phyloP scores from a whole-genome alignment of 2,888 invertebrate species.

The Lysandra bellargus region DNA sequence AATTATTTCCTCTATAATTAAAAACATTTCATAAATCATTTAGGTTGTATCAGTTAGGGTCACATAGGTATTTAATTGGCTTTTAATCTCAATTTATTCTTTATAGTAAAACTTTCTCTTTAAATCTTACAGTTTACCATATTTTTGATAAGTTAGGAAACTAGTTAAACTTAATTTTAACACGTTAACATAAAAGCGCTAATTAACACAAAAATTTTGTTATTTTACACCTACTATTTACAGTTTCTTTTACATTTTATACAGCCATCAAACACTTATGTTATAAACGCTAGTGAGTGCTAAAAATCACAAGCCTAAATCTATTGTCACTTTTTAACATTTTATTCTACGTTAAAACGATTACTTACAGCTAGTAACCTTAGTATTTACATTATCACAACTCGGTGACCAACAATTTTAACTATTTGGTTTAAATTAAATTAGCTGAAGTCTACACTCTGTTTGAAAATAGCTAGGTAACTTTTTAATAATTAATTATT shows the following conservation, averaged over 20 bases:
- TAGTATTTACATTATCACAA: conserved; percentile 48
- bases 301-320: conserved; percentile 34
- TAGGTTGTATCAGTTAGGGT: background rate
- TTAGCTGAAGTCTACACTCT: background rate
- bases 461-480: background rate
- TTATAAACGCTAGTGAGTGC: conserved; percentile 26
- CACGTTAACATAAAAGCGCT: background rate
- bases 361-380: background rate
- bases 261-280: conserved; percentile 6
- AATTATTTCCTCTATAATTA: background rate
- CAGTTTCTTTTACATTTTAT: conserved; percentile 5
- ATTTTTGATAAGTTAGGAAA: too few relatives aligned
- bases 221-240: background rate
- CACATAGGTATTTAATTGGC: background rate
- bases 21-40: background rate
- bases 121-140: too few relatives aligned
- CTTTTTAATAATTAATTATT: background rate
- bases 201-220: background rate
- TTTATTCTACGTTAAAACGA: conserved; percentile 27
- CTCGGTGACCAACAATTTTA: conserved; percentile 39
- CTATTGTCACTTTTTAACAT: conserved; percentile 43
- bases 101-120: background rate
- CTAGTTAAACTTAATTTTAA: background rate
- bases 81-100: background rate
- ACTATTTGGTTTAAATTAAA: background rate